Percentiles rank a stretch among this genome's conserved stretches.
Evolutionary conservation across 2,888 invertebrate genomes (phyloP).

Genomic region (Drosophila emarginata): DNA sequence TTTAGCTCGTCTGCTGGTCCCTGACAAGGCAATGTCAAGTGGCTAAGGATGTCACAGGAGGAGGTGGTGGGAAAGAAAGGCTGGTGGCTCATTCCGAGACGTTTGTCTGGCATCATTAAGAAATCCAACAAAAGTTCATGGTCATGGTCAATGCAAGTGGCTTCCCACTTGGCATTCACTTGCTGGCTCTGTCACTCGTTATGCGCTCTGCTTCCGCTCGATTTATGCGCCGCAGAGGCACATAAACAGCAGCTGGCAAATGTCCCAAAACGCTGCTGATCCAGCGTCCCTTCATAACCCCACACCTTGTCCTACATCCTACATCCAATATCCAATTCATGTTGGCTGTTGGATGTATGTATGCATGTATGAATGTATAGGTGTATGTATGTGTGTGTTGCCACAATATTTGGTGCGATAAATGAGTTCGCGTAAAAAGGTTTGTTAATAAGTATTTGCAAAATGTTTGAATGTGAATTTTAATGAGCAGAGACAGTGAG

Average conservation of each 20-base stretch:
- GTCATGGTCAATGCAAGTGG: slow-evolving; percentile 64
- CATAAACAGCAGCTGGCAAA: slow-evolving; percentile 21
- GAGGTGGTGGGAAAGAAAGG: background rate
- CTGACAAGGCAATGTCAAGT: slow-evolving; percentile 44
- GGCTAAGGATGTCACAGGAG: background rate
- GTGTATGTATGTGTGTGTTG: slow-evolving; percentile 29
- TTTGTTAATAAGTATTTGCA: slow-evolving; percentile 58
- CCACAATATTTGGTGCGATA: slow-evolving; percentile 65
- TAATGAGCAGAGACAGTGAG: slow-evolving; percentile 54
- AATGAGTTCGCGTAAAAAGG: slow-evolving; percentile 53
- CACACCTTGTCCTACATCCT: background rate
- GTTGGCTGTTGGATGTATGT: background rate
- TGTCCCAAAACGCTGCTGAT: slow-evolving; percentile 8
- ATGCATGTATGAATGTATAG: slow-evolving; percentile 6
- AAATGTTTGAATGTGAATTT: slow-evolving; percentile 67
- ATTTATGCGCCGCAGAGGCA: slow-evolving; percentile 51
- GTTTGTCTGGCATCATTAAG: slow-evolving; percentile 70
- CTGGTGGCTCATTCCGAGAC: slow-evolving; percentile 64
- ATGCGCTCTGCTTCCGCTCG: slow-evolving; percentile 56
- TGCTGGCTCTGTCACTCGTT: slow-evolving; percentile 26
- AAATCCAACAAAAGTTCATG: slow-evolving; percentile 67
- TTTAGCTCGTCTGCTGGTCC: slow-evolving; percentile 39
- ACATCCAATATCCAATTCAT: background rate
- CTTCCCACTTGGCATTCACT: slow-evolving; percentile 52
- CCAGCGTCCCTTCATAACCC: background rate